Conservation (phyloP, 1,140 invertebrate genomes). For the Elysia chlorotica region DNA sequence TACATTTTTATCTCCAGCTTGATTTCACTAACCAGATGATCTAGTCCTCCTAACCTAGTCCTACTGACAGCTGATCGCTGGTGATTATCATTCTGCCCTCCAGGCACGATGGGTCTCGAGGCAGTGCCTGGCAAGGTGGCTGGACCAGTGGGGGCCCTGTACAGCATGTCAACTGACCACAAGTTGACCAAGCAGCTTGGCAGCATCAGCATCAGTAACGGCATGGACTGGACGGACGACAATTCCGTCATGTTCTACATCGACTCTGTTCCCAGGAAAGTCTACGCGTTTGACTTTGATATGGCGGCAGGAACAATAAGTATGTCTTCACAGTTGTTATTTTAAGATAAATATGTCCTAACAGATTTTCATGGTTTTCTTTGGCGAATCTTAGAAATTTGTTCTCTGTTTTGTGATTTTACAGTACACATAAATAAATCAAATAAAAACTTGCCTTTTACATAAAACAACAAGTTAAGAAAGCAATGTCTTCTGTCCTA, state of each 20-base stretch:
- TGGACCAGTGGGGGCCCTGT: constrained; percentile 41
- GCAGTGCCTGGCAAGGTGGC: constrained; percentile 34
- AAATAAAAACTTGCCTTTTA: no score
- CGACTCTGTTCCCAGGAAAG: constrained; percentile 55
- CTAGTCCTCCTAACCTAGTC: not conserved
- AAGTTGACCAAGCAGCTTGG: constrained; percentile 26
- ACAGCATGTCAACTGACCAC: constrained; percentile 40
- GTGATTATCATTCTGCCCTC: no score
- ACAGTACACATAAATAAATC: no score
- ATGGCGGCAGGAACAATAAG: constrained; percentile 71
- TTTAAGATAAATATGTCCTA: no score
- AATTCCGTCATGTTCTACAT: constrained; percentile 67
- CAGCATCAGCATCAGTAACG: constrained; percentile 74
- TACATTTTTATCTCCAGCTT: not conserved
- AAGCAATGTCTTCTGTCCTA: no score
- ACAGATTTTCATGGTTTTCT: no score
- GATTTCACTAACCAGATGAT: not conserved
- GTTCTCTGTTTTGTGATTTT: no score
- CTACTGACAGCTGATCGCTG: not conserved
- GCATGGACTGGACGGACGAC: constrained; percentile 77
- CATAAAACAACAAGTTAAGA: no score
- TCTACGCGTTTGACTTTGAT: constrained; percentile 76
- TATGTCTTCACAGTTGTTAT: no score
- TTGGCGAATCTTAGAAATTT: no score
- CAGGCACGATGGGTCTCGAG: constrained; percentile 53